Evolutionary conservation across 2,888 invertebrate genomes (phyloP).

Genomic region (Drosophila paracracens): DNA sequence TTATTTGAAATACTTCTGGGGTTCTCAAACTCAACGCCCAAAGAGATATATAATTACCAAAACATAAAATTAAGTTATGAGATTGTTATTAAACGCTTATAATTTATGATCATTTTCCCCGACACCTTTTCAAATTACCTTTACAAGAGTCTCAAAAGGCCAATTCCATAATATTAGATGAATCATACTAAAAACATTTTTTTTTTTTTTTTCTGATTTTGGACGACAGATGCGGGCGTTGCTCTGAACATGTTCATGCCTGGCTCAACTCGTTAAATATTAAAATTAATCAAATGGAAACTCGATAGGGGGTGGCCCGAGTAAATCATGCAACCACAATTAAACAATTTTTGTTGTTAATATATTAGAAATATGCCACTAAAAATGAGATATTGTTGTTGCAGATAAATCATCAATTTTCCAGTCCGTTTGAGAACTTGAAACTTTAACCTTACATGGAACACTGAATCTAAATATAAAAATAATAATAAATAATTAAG

Average conservation of each 20-base stretch:
- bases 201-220: not conserved
- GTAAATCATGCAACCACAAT: conserved; percentile 6
- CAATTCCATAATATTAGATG: conserved; percentile 8
- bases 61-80: conserved; percentile 33
- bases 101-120: conserved; percentile 38
- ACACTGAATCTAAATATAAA: not conserved
- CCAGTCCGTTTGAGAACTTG: not conserved
- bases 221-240: conserved; percentile 10
- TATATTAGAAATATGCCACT: not conserved
- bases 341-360: not conserved
- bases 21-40: conserved; percentile 1
- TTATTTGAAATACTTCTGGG: no score
- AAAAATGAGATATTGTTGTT: not conserved
- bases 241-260: not conserved
- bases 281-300: conserved; percentile 16
- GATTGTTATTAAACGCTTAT: conserved; percentile 27
- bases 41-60: conserved; percentile 2
- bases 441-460: not conserved
- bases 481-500: not conserved
- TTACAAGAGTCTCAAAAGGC: conserved; percentile 11
- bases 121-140: conserved; percentile 43
- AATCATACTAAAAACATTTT: not conserved
- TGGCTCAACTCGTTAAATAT: conserved; percentile 1
- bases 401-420: not conserved
- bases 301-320: not conserved